Base-by-base conservation (phyloP, 1,140 invertebrate species). In the Streblospio benedicti region DNA sequence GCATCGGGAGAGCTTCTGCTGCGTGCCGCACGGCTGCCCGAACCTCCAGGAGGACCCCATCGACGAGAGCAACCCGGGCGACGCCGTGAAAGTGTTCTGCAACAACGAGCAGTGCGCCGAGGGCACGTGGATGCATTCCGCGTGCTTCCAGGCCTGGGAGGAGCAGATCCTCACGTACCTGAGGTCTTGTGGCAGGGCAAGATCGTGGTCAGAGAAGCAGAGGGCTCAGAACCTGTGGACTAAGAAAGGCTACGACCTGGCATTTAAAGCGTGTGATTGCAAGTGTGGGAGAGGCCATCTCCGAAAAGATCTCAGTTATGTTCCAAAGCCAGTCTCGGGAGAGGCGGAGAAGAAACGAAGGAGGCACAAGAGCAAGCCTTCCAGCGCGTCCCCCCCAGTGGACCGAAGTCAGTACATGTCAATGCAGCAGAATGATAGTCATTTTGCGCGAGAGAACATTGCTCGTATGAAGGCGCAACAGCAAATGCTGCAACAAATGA, bases 181-280 rank as follows among this genome's bases (percentile, higher is more conserved):
- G 45, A 90, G 92, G 71, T 87, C 87, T 5, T 91, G 88, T 77
- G 91, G 91, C 14, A 80, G 92, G 18, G 91, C 91, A 1, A 83
- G 92, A 18, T 90, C 87, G 54, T 96, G 93, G 93, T 92, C 90
- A 27, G 92, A 96, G 73, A 83, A 91, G 47, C 92, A 97, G 76
- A 83, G 92, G 18, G 84, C 89, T 64, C 92, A 96, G 78, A 94
- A 97, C 74, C 79, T 97, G 57, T 97, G 93, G 93, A 95, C 92
- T 38, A 95, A 96, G 78, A 94, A 94, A 76, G 93, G 92, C 14
- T 96, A 95, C 79, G 93, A 97, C 76, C 79, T 95, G 71, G 90
- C 91, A 31, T 91, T 44, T 89, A 92, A 83, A 85, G 87, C 66
- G 86, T 93, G 81, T 84, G 87, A 68, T 86, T 83, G 82, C 64